Conservation (phyloP, 2,113 vertebrate species). For the Ornithorhynchus anatinus region DNA sequence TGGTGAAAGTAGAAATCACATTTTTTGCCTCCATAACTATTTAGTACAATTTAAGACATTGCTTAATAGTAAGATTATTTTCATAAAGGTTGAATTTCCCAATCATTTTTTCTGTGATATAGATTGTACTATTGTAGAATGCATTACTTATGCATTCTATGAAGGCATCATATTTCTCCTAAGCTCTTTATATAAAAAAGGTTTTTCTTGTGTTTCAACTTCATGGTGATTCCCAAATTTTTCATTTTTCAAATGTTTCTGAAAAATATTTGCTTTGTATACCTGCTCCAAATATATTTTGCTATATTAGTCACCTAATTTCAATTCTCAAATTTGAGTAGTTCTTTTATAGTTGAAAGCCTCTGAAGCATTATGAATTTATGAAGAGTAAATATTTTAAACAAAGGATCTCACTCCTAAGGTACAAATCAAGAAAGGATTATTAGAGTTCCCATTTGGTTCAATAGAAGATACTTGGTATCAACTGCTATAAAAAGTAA, state of each 20-base stretch:
- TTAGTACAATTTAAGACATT: not conserved
- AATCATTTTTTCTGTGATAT: slow-evolving; percentile 7
- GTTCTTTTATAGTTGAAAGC: not conserved
- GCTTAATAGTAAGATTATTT: not conserved
- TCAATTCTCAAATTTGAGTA: not conserved
- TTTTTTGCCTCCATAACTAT: too few species aligned
- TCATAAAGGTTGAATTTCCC: not conserved
- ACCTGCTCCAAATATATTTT: too few species aligned
- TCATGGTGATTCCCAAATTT: slow-evolving; percentile 14
- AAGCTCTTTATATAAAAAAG: slow-evolving; percentile 4
- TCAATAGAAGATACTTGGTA: slow-evolving; percentile 2
- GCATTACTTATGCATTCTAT: too few species aligned
- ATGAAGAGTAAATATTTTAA: not conserved
- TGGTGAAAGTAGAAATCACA: too few species aligned
- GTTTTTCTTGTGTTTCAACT: slow-evolving; percentile 23
- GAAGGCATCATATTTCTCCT: not conserved
- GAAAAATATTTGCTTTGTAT: slow-evolving; percentile 5
- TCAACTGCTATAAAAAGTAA: not conserved
- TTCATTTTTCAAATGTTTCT: not conserved
- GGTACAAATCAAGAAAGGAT: slow-evolving; percentile 14
- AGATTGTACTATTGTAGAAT: slow-evolving; percentile 36
- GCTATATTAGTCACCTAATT: not conserved
- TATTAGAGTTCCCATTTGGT: not conserved
- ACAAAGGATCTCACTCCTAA: not conserved
- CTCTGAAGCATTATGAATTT: not conserved